phyloP scores from a whole-genome alignment of 2,797 vertebrate genomes.

The Gorsachius magnificus region DNA sequence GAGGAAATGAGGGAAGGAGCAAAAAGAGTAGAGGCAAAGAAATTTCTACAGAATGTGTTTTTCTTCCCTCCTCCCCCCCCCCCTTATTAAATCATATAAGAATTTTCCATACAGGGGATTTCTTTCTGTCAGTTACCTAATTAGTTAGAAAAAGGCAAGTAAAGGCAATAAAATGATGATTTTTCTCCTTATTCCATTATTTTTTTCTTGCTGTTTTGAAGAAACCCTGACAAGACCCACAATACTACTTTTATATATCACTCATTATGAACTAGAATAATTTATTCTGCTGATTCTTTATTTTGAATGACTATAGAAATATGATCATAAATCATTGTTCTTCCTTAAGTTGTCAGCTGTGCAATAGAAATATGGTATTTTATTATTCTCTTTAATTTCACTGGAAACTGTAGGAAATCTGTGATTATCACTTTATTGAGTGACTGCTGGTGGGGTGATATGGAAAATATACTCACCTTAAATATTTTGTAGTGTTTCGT shows the following conservation, averaged over 20 bases:
- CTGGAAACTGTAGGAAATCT: neutral
- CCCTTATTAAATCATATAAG: neutral
- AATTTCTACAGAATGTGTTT: neutral
- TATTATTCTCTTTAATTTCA: neutral
- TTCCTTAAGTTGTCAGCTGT: neutral
- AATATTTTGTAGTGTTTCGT: slow-evolving; percentile 2
- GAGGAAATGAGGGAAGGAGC: neutral
- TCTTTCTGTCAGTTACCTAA: neutral
- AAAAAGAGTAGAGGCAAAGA: neutral
- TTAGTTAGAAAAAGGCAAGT: neutral
- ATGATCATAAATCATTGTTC: neutral
- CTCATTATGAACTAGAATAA: neutral
- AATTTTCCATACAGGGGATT: neutral
- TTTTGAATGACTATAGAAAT: neutral
- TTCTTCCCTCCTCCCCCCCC: neutral
- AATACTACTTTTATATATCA: neutral
- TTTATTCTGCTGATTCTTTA: neutral
- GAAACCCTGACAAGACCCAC: neutral
- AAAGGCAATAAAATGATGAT: neutral
- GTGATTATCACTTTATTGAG: neutral
- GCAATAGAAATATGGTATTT: neutral
- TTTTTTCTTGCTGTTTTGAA: neutral
- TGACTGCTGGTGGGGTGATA: neutral
- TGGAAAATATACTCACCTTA: neutral
- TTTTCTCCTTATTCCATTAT: neutral